Base-by-base conservation (phyloP, 2,888 invertebrate species). In the Pachliopta kotzebuea region DNA sequence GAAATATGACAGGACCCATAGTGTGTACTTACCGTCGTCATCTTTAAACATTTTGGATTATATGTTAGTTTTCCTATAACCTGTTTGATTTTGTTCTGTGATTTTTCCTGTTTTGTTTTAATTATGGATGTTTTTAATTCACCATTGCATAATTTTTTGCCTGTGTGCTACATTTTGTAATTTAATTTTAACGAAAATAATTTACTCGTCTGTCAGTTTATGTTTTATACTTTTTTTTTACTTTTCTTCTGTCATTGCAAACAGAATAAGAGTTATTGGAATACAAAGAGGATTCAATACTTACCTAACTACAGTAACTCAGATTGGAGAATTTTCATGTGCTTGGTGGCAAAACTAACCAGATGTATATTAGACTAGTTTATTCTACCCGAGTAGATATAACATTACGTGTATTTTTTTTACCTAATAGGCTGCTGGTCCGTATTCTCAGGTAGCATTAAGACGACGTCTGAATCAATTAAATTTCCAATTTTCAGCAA, bases 401-500 rank as follows among this genome's bases (percentile, higher is more conserved):
- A 37, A 14, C 14, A 37, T 11, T 37, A 11, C 37, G 37, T 37
- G 37, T 14, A 11, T 17, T 37, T 37, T 17, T 37, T 37, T 37
- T 14, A 37, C 4, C 2, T 37, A 1, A 37, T 14, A 37, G 37
- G 14, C 11, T 2, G 11, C 37, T 37, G 37, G 37, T n/a, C 54
- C 26, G 26, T 54, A 18, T 58, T 58, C 58, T 49, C 49, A 58
- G 57, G 58, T 58, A 65, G 31, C 29, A 61, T 62, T 56, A 65
- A 65, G 61, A 20, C 54, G 61, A 55, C 49, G 65, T 62, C 65
- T 62, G 62, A 62, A 58, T 62, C 65, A 65, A 65, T 65, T 62
- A 65, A 65, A 62, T 65, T 65, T 65, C 49, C 65, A 65, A 65
- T 65, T 65, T 65, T 65, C 58, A 55, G 58, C 61, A 62, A 65